Conservation (phyloP, 2,888 invertebrate species). For the Sipha maydis region DNA sequence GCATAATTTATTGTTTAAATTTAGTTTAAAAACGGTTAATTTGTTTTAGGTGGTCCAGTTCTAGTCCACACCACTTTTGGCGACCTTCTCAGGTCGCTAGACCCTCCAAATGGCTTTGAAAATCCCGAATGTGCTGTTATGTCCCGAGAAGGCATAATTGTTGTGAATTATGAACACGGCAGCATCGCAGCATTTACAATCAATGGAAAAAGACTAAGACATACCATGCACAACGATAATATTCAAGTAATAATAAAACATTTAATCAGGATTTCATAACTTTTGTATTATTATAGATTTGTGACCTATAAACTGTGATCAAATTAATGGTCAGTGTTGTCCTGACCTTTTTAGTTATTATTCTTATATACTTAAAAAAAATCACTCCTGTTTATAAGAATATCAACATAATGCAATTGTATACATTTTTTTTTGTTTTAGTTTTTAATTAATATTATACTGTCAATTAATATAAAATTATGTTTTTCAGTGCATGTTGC, state of each 20-base stretch:
- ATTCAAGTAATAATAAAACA: constrained; percentile 77
- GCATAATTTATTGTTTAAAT: background rate
- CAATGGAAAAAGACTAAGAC: constrained; percentile 88
- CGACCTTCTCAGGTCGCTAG: constrained; percentile 90
- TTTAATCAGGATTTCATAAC: background rate
- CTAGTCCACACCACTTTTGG: constrained; percentile 98
- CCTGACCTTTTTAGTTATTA: too few species aligned
- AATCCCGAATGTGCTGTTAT: constrained; percentile 90
- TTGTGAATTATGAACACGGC: constrained; percentile 91
- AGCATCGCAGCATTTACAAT: constrained; percentile 94
- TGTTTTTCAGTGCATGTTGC: constrained; percentile 80
- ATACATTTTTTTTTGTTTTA: too few species aligned
- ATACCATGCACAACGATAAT: constrained; percentile 93
- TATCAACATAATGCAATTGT: too few species aligned
- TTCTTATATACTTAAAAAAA: too few species aligned
- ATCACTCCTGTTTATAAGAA: too few species aligned
- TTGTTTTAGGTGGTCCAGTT: constrained; percentile 87
- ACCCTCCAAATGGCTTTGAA: constrained; percentile 79
- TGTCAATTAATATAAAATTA: constrained; percentile 37
- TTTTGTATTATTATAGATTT: too few species aligned
- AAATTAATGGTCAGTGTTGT: too few species aligned
- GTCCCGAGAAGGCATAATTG: constrained; percentile 95
- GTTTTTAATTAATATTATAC: background rate
- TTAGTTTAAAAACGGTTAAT: background rate
- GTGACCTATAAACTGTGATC: too few species aligned